Base-by-base conservation (phyloP, 1,140 invertebrate species). In the Dreissena rostriformis region DNA sequence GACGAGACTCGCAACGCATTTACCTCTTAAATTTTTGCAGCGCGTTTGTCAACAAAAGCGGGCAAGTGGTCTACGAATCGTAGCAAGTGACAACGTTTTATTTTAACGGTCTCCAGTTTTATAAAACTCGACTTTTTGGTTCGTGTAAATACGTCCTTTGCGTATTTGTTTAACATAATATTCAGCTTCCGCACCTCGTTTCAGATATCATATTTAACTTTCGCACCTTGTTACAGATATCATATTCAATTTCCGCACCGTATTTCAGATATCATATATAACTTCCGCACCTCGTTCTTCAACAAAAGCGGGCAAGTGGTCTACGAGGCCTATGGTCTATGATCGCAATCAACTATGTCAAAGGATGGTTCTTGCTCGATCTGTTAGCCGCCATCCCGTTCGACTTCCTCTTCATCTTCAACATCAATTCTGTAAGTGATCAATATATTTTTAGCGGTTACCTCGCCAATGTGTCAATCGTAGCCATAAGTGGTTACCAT, bases 11-110 rank as follows among this genome's bases (percentile, higher is more conserved):
- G n/a, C n/a, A n/a, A n/a, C n/a, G n/a, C n/a, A n/a, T n/a, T n/a
- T n/a, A n/a, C n/a, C n/a, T n/a, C n/a, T 88, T 94, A 52, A 93
- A 94, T 77, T 94, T 94, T 86, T 90, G 92, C 12, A 94, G 93
- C 12, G 92, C 93, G 28, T 93, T 91, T 86, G 90, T 94, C 6
- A 93, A 90, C 82, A 93, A 92, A 67, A 91, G 89, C 75, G 93
- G 93, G 39, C 8, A 8, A 39, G 4, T 39, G 39, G 39, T 8
- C 8, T 39, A 39, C 39, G 4, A 2, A 8, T 39, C 8, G 39
- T 8, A 39, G 39, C 39, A 39, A 39, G 4, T 39, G 4, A 39
- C 39, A 39, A 39, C 39, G 8, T 39, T 39, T 39, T 39, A 39
- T 39, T 39, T 2, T 8, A 39, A 39, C 39, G 39, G 39, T 39